Conservation (phyloP, 2,888 invertebrate species). For the Elysia crispata region DNA sequence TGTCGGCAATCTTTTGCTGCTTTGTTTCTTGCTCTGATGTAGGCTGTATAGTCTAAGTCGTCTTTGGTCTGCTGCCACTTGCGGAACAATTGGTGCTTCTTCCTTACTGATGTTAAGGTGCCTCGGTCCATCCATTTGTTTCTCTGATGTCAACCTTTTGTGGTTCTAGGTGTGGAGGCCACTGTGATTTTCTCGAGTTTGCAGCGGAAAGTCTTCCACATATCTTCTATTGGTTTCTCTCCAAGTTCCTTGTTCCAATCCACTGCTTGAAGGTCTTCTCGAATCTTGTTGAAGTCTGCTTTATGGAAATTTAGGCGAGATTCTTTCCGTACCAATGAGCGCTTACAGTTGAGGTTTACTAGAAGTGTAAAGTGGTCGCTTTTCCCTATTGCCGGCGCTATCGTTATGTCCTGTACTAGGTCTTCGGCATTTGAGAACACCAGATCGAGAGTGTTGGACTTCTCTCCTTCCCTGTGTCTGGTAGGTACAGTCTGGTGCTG, state of each 20-base stretch:
- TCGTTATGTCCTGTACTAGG: not conserved
- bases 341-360: constrained; percentile 20
- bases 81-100: constrained; percentile 12
- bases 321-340: not conserved
- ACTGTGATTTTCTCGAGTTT: not conserved
- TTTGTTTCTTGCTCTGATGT: constrained; percentile 16
- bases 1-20: constrained; percentile 2
- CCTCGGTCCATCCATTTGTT: constrained; percentile 21
- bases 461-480: not conserved
- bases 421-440: constrained; percentile 21
- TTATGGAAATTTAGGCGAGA: not conserved
- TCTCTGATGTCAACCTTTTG: not conserved
- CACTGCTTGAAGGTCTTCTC: constrained; percentile 1
- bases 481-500: constrained; percentile 10
- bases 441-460: constrained; percentile 15
- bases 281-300: not conserved
- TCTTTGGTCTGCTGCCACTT: constrained; percentile 1
- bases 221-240: not conserved
- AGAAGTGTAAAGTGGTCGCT: constrained; percentile 16
- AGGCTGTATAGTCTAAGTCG: not conserved
- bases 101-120: constrained; percentile 14
- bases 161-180: constrained; percentile 1
- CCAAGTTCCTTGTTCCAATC: constrained; percentile 14
- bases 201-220: not conserved
- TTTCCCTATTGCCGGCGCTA: constrained; percentile 11